Conservation (phyloP, 2,113 vertebrate genomes). For the Cichladusa arquata region DNA sequence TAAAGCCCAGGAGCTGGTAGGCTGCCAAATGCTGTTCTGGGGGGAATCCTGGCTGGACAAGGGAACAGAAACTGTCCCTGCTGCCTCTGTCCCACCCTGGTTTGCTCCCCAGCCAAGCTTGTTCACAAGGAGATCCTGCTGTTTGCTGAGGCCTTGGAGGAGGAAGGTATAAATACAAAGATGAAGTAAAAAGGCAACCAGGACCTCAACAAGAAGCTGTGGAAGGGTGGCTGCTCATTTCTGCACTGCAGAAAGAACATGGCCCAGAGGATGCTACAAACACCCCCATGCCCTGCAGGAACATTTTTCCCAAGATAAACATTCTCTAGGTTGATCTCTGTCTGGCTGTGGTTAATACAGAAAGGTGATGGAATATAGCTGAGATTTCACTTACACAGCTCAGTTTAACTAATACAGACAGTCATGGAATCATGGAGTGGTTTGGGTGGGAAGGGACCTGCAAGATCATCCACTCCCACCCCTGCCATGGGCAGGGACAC, state of each 20-base stretch:
- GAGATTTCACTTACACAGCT: not conserved
- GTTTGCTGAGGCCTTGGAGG: not conserved
- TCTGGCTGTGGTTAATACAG: not conserved
- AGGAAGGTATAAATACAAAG: not conserved
- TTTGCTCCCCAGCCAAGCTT: not conserved
- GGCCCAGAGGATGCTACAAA: not conserved
- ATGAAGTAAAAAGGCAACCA: not conserved
- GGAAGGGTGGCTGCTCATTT: not conserved
- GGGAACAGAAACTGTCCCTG: not conserved
- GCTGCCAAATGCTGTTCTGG: not conserved
- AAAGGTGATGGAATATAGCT: not conserved
- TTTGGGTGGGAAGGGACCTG: not conserved
- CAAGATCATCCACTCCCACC: fast-evolving
- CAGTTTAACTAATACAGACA: not conserved
- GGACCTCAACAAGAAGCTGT: not conserved
- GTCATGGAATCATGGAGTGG: not conserved
- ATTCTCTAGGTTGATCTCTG: not conserved
- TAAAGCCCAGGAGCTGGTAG: not conserved
- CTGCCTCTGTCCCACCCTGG: not conserved
- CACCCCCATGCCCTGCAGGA: not conserved
- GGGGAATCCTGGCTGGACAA: not conserved
- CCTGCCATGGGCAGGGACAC: not conserved
- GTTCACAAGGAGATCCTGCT: not conserved
- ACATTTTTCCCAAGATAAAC: fast-evolving
- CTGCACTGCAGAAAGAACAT: not conserved